A percentile compares a stretch with the other conserved stretches of the same genome.
These are phyloP conservation scores for Lepidocyrtinus sp. DNA, from an alignment of 2,888 invertebrate species.

Conservation along the genomic window DNA sequence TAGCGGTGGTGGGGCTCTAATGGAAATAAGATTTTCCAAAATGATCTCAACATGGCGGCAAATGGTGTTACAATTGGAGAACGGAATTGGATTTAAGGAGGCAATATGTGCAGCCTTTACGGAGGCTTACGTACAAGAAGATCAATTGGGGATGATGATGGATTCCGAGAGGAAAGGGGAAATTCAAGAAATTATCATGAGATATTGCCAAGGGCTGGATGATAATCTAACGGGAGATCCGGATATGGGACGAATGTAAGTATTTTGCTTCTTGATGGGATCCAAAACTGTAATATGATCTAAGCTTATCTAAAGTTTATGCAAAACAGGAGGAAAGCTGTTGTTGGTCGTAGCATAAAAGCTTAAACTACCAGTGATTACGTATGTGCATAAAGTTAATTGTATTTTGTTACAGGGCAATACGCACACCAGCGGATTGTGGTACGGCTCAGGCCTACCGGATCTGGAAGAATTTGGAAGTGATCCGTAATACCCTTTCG, in stretches of 20 bases:
- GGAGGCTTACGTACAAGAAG: constrained; percentile 35
- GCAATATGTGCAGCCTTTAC: constrained; percentile 49
- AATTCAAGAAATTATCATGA: constrained; percentile 55
- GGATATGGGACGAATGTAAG: constrained; percentile 29
- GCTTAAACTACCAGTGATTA: too few species aligned
- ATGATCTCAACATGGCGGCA: constrained; percentile 45
- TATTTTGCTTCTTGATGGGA: too few species aligned
- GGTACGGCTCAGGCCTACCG: constrained; percentile 58
- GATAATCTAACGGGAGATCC: constrained; percentile 19
- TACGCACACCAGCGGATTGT: constrained; percentile 48
- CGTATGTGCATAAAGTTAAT: too few species aligned
- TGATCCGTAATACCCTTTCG: constrained; percentile 53
- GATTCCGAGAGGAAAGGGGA: constrained; percentile 40
- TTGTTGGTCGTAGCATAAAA: too few species aligned
- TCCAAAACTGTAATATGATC: too few species aligned
- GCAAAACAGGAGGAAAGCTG: too few species aligned
- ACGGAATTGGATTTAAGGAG: constrained; percentile 48
- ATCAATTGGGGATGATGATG: constrained; percentile 20
- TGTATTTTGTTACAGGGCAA: constrained; percentile 40
- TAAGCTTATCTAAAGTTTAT: too few species aligned
- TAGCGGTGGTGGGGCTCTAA: constrained; percentile 11
- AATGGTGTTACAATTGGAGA: constrained; percentile 58
- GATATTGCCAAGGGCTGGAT: constrained; percentile 51
- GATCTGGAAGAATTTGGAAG: constrained; percentile 63
- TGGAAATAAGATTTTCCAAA: constrained; percentile 44